Base-by-base conservation (phyloP, 1,140 invertebrate genomes). In the Drosophila parvula region DNA sequence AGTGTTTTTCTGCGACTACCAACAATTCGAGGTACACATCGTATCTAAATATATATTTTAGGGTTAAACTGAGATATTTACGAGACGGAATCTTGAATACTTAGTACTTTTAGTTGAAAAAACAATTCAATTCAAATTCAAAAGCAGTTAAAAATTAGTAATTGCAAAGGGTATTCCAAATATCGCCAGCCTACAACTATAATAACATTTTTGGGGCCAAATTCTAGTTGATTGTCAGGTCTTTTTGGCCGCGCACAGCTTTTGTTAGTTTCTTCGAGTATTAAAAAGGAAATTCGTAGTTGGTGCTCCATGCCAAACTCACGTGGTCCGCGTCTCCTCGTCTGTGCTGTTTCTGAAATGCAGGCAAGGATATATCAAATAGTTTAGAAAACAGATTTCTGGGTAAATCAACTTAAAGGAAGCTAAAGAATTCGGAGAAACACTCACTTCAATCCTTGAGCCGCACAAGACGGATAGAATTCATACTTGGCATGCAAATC, bases 261-360 rank as follows among this genome's bases (percentile, higher is more conserved):
- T 78, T 62, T 65, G 73, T 89, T 80, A 79, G 71, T 59, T 79
- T 74, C 41, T 74, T 77, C 51, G 79, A 86, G 75, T 79, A 77
- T 76, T 68, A 51, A 38, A 55, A 48, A 16, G 55, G 27, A 86
- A 79, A 86, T 85, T 85, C 82, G 81, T 78, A 62, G 58, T 55
- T 62, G 40, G 40, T 47, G 32, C 51, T 40, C 32, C 51, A 67
- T 62, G 43, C 38, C 53, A 55, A 53, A 91, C 90, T 91, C 90
- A 91, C 90, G 90, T 90, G 60, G 88, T 89, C 34, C 84, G 75
- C 8, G 83, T 83, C 38, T 91, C 90, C 75, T 91, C 90, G 50
- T 91, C 90, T 14, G 90, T 91, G 62, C 88, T 91, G 69, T 82
- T 78, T 38, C 90, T 91, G 76, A 12, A 91, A 89, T 34, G 50